Base-by-base conservation (phyloP, 2,113 vertebrate genomes). In the Callipepla squamata region DNA sequence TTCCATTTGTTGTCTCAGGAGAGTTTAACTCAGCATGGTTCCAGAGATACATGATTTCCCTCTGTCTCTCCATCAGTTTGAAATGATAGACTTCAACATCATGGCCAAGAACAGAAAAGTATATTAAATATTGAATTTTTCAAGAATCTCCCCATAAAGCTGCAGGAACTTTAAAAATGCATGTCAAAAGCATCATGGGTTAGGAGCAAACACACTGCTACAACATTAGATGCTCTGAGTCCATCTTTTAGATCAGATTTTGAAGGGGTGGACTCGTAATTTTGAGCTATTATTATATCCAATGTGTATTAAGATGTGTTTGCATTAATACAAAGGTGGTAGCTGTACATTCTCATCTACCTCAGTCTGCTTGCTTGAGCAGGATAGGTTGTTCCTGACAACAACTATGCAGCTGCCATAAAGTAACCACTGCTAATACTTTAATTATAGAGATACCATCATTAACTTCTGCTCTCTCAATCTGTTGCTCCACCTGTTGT, bases 401-500 rank as follows among this genome's bases (percentile, higher is more conserved):
- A 32, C 48, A 85, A 74, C 72, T 28, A 83, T 91, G 72, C 90
- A 95, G 90, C 80, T 93, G 95, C 48, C 90, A 36, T 69, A 66
- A 78, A 94, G 72, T 59, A 89, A 87, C 84, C 63, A 77, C 26
- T 90, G 77, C 75, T 94, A 82, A 92, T 75, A 78, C 44, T 83
- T 94, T 78, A 89, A 93, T 89, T 91, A 95, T 47, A 87, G 79
- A 8, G 2, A 65, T 90, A 92, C 51, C 78, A 92, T 82, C 87
- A 91, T 93, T 92, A 96, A 91, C 81, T 94, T 80, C 34, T 63
- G 79, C 65, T 91, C 74, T 48, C 76, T 95, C 87, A 95, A 85
- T 85, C 89, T 96, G 89, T 44, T 90, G 81, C 84, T 94, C 85
- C 82, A 87, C 85, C 81, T 94, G 93, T 89, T 96, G 82, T 55